Percentiles rank a stretch among this genome's conserved stretches.
These are phyloP conservation scores for Centruroides sculpturatus DNA, from an alignment of 1,140 invertebrate species.

Conservation along the genomic window DNA sequence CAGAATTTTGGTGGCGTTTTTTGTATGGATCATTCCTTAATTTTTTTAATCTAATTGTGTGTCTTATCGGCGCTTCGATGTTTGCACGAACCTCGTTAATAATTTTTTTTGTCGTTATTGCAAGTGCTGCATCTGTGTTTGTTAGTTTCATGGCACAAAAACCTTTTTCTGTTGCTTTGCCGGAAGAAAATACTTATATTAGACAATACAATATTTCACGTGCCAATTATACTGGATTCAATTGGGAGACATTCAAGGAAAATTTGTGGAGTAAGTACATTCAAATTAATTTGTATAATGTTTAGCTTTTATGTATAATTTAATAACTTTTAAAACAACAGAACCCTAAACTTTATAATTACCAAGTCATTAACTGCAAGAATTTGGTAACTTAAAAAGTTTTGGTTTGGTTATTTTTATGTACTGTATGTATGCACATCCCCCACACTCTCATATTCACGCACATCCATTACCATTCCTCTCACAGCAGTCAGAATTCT, in stretches of 20 bases:
- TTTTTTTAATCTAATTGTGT: conserved; percentile 70
- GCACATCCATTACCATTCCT: no score
- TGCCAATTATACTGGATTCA: conserved; percentile 68
- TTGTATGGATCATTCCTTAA: conserved; percentile 77
- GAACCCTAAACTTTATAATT: no score
- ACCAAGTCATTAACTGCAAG: no score
- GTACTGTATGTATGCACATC: no score
- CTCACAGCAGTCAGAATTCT: no score
- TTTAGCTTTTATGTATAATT: no score
- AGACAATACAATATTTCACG: conserved; percentile 36
- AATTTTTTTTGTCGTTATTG: conserved; percentile 34
- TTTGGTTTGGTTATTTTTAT: no score
- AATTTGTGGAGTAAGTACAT: conserved; percentile 49
- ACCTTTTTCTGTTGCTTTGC: conserved; percentile 42
- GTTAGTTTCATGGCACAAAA: conserved; percentile 45
- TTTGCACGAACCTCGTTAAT: conserved; percentile 87
- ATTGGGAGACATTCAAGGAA: conserved; percentile 46
- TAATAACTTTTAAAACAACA: no score
- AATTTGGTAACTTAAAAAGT: no score
- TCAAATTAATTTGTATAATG: neutral
- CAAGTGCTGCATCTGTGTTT: conserved; percentile 49
- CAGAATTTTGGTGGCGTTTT: conserved; percentile 73
- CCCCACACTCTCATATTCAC: no score
- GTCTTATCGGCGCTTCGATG: conserved; percentile 83
- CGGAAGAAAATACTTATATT: conserved; percentile 48